A percentile compares a stretch with the other conserved stretches of the same genome.
Conservation (phyloP, 2,113 vertebrate species). For the Mesembrinibis cayennensis region DNA sequence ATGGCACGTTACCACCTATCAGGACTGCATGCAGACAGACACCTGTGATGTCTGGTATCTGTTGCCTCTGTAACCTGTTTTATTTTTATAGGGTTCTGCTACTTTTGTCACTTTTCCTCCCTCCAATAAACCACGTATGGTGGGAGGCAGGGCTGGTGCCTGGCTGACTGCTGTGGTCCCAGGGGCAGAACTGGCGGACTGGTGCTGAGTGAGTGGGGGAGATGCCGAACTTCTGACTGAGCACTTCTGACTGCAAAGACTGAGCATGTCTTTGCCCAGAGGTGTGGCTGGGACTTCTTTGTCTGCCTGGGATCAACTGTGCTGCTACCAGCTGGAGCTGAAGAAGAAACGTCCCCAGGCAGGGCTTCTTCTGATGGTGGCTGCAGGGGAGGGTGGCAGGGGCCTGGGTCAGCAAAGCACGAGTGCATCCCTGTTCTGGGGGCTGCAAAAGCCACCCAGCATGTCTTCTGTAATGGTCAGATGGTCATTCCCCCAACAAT, state of each 20-base stretch:
- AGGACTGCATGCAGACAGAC: not conserved
- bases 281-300: not conserved
- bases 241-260: not conserved
- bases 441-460: not conserved
- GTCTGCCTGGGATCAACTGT: not conserved
- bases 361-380: not conserved
- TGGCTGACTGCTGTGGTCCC: not conserved
- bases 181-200: rapidly evolving
- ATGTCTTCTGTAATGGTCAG: not conserved
- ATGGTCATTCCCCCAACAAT: not conserved
- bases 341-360: not conserved
- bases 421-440: not conserved
- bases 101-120: not conserved
- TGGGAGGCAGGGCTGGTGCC: not conserved
- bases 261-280: not conserved
- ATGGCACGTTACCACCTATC: not conserved
- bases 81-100: not conserved
- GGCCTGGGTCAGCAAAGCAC: not conserved
- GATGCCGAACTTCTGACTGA: not conserved
- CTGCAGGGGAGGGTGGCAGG: not conserved
- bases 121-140: not conserved
- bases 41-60: not conserved
- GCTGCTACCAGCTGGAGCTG: not conserved
- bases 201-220: not conserved
- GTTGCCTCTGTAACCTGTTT: not conserved